Evolutionary conservation across 2,113 vertebrate species (phyloP).

Genomic region (Notothenia coriiceps): DNA sequence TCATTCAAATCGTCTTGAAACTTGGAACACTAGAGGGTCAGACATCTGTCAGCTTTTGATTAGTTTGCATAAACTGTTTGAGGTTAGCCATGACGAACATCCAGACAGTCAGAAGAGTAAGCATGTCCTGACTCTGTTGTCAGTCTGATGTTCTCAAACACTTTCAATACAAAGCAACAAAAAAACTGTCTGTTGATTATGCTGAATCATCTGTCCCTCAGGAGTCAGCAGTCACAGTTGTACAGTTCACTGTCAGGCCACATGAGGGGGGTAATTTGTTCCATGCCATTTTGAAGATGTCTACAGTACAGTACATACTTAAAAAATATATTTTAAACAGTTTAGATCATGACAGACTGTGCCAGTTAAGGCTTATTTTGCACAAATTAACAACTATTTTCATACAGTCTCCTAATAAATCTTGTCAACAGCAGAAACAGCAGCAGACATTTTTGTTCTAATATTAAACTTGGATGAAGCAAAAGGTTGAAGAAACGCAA

Average conservation of each 20-base stretch:
- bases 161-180: slow-evolving; percentile 14
- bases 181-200: slow-evolving; percentile 7
- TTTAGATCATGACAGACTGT: background rate
- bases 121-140: slow-evolving; percentile 16
- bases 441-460: too few relatives aligned
- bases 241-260: slow-evolving; percentile 56
- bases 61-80: background rate
- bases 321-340: background rate
- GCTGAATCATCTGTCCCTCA: slow-evolving; percentile 62
- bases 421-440: too few relatives aligned
- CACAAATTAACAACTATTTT: background rate
- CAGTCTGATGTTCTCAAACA: slow-evolving; percentile 39
- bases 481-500: background rate
- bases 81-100: background rate
- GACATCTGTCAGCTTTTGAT: background rate
- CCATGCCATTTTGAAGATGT: slow-evolving; percentile 9
- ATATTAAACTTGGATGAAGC: too few relatives aligned
- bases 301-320: background rate
- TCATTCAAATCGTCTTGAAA: background rate
- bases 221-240: slow-evolving; percentile 34
- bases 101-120: slow-evolving; percentile 2
- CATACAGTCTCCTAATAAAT: background rate
- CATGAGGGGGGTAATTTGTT: slow-evolving; percentile 32
- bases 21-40: too few relatives aligned
- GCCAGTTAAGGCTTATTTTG: background rate